Evolutionary conservation across 1,140 invertebrate species (phyloP), one percentile per base, ranked within the genome.

Genomic region (Portunus trituberculatus): DNA sequence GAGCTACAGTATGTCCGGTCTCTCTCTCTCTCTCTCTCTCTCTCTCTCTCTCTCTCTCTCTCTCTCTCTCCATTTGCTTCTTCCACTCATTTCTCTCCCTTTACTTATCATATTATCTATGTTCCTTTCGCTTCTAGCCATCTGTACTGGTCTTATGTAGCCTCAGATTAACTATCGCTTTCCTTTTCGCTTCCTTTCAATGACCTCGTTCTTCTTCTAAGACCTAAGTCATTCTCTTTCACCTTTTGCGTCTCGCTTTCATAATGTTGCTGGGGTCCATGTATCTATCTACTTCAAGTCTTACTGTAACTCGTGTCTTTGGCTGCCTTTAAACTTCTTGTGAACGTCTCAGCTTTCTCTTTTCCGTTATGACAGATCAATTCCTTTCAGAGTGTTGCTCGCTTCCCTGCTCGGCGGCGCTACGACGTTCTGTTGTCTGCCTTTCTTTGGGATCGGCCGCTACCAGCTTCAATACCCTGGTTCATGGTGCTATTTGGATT

Each of bases 401-500:
- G 0, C 67, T 28, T 29, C 48, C 14, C 29, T 67, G 89, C 32
- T 59, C n/a, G 16, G 59, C n/a, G 59, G 59, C 20, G 59, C 90
- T 2, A 76, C 67, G 14, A 0, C 32, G n/a, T 91, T 76, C 52
- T 91, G 90, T 16, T 59, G 52, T 0, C 52, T 91, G 52, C 90
- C 90, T 28, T 46, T 91, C 7, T 76, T 91, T 31, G 90, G 90
- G 28, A 48, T 91, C 0, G 90, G 90, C 12, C 90, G 67, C 20
- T 91, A 76, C 59, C 52, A 59, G 12, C 52, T 91, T 0, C 90
- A 91, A 76, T 91, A 91, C 90, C 90, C 90, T 16, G 90, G 90
- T 0, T 91, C 90, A 4, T 91, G 90, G 90, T 91, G 90, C 10
- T 91, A 91, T 12, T 16, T 91, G 29, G 67, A 91, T 76, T 67